Conservation (phyloP, 2,797 vertebrate genomes). For the Holocentrus rufus region DNA sequence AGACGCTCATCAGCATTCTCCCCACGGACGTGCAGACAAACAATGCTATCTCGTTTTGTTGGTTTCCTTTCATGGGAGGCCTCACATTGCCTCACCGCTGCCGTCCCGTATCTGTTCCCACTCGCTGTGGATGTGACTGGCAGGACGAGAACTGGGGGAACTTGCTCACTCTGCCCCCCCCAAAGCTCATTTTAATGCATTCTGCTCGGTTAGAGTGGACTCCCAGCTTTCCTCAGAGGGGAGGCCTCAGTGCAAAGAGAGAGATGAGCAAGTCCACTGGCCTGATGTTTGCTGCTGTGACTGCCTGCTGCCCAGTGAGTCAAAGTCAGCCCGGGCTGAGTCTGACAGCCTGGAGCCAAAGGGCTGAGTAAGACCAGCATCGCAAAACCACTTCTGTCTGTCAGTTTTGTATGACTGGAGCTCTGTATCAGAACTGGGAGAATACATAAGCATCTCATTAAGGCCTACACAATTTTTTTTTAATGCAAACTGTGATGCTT, state of each 20-base stretch:
- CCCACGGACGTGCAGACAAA: constrained; percentile 51
- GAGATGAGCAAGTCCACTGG: constrained; percentile 46
- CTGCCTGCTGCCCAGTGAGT: constrained; percentile 48
- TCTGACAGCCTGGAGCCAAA: constrained; percentile 65
- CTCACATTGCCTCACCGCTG: constrained; percentile 48
- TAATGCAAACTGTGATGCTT: neutral
- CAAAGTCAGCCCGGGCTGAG: constrained; percentile 45
- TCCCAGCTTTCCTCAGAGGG: constrained; percentile 46
- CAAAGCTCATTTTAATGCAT: constrained; percentile 59
- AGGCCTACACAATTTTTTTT: neutral
- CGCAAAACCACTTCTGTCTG: constrained; percentile 47
- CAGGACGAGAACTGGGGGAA: constrained; percentile 49
- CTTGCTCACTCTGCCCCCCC: constrained; percentile 29
- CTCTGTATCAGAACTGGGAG: constrained; percentile 37
- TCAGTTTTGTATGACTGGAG: constrained; percentile 25
- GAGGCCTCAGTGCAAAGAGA: constrained; percentile 45
- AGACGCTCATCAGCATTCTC: constrained; percentile 45
- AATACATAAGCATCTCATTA: constrained; percentile 52
- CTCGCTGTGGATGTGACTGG: constrained; percentile 48
- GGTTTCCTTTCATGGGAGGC: constrained; percentile 34
- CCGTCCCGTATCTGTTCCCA: constrained; percentile 45
- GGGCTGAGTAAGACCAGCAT: constrained; percentile 64
- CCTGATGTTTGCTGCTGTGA: constrained; percentile 45
- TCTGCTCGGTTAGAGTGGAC: constrained; percentile 25
- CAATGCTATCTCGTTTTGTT: constrained; percentile 38